Evolutionary conservation across 2,888 invertebrate species (phyloP), one percentile per base, ranked within the genome.

Genomic region (Mesorhabditis belari): DNA sequence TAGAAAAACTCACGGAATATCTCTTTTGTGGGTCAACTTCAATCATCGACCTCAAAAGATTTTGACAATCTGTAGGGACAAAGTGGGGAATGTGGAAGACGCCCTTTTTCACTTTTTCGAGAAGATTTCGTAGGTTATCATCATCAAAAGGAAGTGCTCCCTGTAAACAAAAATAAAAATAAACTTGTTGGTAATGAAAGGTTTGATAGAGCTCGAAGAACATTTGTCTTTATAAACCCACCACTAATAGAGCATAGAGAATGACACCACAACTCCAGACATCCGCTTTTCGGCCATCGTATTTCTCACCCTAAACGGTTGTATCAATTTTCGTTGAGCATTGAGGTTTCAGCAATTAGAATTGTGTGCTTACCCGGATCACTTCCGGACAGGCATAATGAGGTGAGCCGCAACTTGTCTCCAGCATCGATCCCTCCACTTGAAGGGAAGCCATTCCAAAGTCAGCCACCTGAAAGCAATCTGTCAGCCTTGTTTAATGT

Each of bases 311-410:
- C 96, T 95, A 82, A 24, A 66, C 12, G 21, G 44, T 21, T 5
- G 21, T 24, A 53, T 63, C 50, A 65, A 66, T n/a, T 4, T 12
- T 60, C 3, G 19, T 60, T 55, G 23, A 49, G 21, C 23, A 19
- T 51, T 17, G 12, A 19, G 51, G 51, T 21, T 55, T n/a, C 19
- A 64, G 65, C 29, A 64, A 56, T 44, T 64, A 59, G 21, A 57
- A 21, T 49, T 82, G 80, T 74, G 85, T 21, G 63, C 87, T 87
- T 85, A 96, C 96, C 86, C 96, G 85, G 79, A 98, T 98, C 67
- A 98, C 96, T 87, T 98, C 98, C n/a, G 98, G 98, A 83, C 96
- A 98, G 60, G 98, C 98, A 84, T 98, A 98, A 84, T 98, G 98
- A 51, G 96, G 96, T 56, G 95, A 95, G 25, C 98, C 98, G 81